Conservation (phyloP, 1,140 invertebrate species). For the Tetragonula clypearis region DNA sequence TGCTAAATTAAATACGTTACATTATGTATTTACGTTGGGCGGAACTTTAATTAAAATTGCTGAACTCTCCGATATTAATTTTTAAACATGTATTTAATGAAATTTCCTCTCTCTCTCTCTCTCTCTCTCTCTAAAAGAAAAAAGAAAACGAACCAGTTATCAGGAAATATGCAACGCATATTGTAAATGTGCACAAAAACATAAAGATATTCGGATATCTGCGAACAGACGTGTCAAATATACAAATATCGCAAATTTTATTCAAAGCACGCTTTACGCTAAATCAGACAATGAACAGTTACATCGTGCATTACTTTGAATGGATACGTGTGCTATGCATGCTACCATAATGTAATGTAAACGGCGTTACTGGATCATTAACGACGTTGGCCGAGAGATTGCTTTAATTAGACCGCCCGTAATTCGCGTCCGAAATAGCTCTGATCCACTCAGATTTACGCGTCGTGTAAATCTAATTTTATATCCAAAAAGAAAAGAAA, state of each 20-base stretch:
- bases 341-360: constrained; percentile 24
- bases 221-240: not conserved
- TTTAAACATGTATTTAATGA: not conserved
- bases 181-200: too few relatives aligned
- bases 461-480: too few relatives aligned
- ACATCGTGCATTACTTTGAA: not conserved
- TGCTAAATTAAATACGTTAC: not conserved
- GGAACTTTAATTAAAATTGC: not conserved
- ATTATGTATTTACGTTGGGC: not conserved
- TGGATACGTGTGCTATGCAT: not conserved
- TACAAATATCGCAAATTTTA: not conserved
- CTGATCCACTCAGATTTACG: not conserved
- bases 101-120: not conserved
- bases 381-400: constrained; percentile 31
- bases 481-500: not conserved
- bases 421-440: constrained; percentile 36
- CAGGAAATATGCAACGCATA: too few relatives aligned
- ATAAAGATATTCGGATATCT: too few relatives aligned
- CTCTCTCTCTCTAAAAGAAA: too few relatives aligned
- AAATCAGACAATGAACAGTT: not conserved
- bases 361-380: constrained; percentile 47
- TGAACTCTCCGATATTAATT: not conserved
- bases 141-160: too few relatives aligned
- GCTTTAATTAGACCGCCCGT: constrained; percentile 28
- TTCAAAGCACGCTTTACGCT: not conserved